phyloP scores from a whole-genome alignment of 2,797 vertebrate species.

The Enteromius treurensis region DNA sequence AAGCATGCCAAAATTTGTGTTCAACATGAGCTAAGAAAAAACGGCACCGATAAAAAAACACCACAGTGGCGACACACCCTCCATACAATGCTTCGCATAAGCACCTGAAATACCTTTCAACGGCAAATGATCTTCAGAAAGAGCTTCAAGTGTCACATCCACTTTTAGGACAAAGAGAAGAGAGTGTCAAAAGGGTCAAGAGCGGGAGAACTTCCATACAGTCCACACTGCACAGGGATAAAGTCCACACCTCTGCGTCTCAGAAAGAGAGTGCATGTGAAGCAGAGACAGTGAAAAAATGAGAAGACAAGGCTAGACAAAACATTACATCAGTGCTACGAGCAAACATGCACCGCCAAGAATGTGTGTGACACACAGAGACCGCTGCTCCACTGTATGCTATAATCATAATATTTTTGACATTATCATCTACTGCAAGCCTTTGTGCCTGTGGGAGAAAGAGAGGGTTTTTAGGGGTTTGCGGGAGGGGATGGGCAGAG shows the following conservation, averaged over 20 bases:
- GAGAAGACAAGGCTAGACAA: slow-evolving; percentile 31
- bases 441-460: neutral
- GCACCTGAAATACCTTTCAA: slow-evolving; percentile 40
- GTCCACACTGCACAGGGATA: slow-evolving; percentile 15
- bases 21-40: neutral
- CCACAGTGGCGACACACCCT: neutral
- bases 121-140: slow-evolving; percentile 35
- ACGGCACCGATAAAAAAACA: neutral
- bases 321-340: slow-evolving; percentile 42
- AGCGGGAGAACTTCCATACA: slow-evolving; percentile 31
- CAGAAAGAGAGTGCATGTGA: slow-evolving; percentile 23
- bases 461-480: neutral
- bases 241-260: slow-evolving; percentile 31
- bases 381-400: neutral
- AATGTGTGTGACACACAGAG: slow-evolving; percentile 1
- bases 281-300: slow-evolving; percentile 22
- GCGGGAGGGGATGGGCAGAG: neutral
- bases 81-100: slow-evolving; percentile 5
- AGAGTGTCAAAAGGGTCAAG: slow-evolving; percentile 19
- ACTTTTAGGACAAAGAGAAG: slow-evolving; percentile 34
- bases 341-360: slow-evolving; percentile 16
- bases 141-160: slow-evolving; percentile 28
- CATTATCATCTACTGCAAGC: neutral
- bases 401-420: slow-evolving; percentile 1
- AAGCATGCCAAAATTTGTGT: slow-evolving; percentile 1